Evolutionary conservation across 2,797 vertebrate genomes (phyloP).

Genomic region (Malurus splendens): DNA sequence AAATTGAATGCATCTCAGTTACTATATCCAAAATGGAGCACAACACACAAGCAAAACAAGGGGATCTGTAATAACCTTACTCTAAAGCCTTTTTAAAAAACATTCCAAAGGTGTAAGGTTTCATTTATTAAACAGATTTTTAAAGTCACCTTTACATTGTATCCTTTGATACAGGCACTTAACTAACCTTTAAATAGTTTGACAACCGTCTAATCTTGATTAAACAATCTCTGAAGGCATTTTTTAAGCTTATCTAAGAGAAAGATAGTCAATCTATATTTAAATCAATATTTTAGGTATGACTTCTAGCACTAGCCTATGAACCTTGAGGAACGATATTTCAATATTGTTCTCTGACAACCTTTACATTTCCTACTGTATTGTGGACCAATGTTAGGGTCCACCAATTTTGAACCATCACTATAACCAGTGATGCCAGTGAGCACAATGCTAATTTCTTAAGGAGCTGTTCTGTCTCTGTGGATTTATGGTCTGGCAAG

Average conservation of each 20-base stretch:
- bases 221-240: background rate
- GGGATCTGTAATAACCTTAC: background rate
- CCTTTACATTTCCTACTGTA: background rate
- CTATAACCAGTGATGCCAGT: background rate
- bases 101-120: fast-evolving
- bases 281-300: background rate
- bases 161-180: background rate
- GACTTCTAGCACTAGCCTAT: background rate
- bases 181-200: background rate
- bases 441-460: background rate
- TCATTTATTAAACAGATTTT: background rate
- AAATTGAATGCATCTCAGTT: background rate
- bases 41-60: background rate
- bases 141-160: background rate
- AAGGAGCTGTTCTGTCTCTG: background rate
- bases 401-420: too few species aligned
- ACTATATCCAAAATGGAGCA: background rate
- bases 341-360: background rate
- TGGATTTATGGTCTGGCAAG: background rate
- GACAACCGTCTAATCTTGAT: background rate
- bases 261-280: background rate
- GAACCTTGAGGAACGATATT: background rate
- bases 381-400: background rate
- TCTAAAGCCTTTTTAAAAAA: background rate
- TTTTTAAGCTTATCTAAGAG: background rate